These are phyloP conservation scores for Euphydryas editha DNA, from an alignment of 2,888 invertebrate genomes.

Conservation along the genomic window DNA sequence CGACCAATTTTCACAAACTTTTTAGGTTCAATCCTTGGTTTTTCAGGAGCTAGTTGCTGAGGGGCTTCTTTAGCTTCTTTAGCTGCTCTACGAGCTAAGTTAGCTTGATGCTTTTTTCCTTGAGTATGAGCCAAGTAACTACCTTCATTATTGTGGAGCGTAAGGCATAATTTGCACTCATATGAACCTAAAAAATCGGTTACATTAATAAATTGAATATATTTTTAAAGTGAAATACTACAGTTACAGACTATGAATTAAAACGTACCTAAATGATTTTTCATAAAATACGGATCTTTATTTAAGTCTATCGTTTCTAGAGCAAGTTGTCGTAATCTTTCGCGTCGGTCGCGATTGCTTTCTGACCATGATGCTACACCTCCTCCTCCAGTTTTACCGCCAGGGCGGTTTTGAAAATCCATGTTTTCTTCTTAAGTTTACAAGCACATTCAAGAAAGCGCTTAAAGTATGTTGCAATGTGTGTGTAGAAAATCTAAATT, in stretches of 20 bases:
- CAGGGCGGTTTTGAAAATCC: conserved; percentile 99
- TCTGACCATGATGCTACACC: conserved; percentile 99
- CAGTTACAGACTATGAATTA: not conserved
- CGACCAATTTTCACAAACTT: conserved; percentile 99
- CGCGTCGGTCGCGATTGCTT: conserved; percentile 97
- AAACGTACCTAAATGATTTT: conserved; percentile 94
- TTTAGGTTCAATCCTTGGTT: conserved; percentile 98
- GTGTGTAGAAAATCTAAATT: not conserved
- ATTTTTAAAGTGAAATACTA: not conserved
- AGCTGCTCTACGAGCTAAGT: conserved; percentile 97
- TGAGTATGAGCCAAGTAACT: conserved; percentile 99
- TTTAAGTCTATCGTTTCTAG: conserved; percentile 99
- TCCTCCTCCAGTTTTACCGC: conserved; percentile 99
- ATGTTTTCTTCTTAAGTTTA: conserved; percentile 74
- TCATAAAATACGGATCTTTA: conserved; percentile 99
- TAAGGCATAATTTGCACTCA: conserved; percentile 99
- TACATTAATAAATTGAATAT: not conserved
- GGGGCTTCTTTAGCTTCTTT: conserved; percentile 99
- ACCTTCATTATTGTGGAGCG: conserved; percentile 99
- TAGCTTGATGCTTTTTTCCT: conserved; percentile 99
- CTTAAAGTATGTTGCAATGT: not conserved
- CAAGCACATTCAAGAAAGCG: not conserved
- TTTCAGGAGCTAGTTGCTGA: conserved; percentile 96
- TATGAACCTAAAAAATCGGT: conserved; percentile 89
- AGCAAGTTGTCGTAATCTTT: conserved; percentile 97